These are phyloP conservation scores for Prorops nasuta DNA, from an alignment of 1,140 invertebrate genomes.

Conservation along the genomic window DNA sequence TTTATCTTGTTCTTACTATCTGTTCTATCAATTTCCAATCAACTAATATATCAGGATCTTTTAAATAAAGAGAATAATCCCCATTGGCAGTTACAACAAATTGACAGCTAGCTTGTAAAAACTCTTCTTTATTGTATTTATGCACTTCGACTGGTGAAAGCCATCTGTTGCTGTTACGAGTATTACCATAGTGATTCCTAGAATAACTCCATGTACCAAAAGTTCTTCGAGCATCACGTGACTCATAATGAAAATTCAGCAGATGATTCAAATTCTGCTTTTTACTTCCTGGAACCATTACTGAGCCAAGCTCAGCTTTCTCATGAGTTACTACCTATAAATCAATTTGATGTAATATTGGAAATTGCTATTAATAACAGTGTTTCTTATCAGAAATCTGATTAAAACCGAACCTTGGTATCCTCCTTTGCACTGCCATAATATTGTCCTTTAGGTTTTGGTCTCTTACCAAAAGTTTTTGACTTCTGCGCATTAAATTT, in stretches of 20 bases:
- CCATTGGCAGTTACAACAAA: slow-evolving; percentile 83
- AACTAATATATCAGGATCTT: slow-evolving; percentile 84
- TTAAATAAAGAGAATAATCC: slow-evolving; percentile 74
- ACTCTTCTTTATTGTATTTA: slow-evolving; percentile 90
- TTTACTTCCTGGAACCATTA: slow-evolving; percentile 79
- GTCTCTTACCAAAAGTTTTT: slow-evolving; percentile 71
- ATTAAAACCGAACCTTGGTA: slow-evolving; percentile 59
- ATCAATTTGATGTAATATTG: no score
- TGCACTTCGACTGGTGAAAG: slow-evolving; percentile 58
- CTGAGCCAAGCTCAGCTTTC: slow-evolving; percentile 74
- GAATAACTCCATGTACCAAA: slow-evolving; percentile 29
- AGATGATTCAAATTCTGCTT: slow-evolving; percentile 91
- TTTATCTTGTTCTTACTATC: slow-evolving; percentile 68
- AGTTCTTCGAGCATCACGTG: slow-evolving; percentile 56
- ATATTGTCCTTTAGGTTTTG: slow-evolving; percentile 67
- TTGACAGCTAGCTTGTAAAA: slow-evolving; percentile 92
- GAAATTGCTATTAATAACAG: no score
- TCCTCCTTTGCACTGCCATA: slow-evolving; percentile 69
- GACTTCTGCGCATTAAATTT: slow-evolving; percentile 62
- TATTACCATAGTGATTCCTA: slow-evolving; percentile 33
- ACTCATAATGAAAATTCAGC: slow-evolving; percentile 81
- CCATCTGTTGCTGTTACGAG: slow-evolving; percentile 51
- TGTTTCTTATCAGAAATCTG: not conserved
- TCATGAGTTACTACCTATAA: slow-evolving; percentile 59
- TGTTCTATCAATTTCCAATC: slow-evolving; percentile 91